Percentiles rank a stretch among this genome's conserved stretches.
phyloP scores from a whole-genome alignment of 2,113 vertebrate genomes.

The Paramormyrops kingsleyae region DNA sequence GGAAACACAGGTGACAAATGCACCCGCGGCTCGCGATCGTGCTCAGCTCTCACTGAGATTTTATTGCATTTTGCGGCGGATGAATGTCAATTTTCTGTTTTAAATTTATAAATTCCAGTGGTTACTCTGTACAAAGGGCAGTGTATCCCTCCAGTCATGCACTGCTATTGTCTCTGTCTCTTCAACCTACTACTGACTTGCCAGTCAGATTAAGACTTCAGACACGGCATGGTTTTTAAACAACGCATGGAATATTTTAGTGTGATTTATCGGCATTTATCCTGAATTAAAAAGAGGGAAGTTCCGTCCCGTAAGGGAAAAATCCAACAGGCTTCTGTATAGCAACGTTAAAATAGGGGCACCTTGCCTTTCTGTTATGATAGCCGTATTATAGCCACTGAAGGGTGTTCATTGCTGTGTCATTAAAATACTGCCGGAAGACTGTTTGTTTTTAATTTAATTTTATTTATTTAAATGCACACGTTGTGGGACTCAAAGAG shows the following conservation, averaged over 20 bases:
- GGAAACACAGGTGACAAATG: background rate
- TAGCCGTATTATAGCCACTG: background rate
- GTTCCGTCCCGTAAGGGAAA: slow-evolving; percentile 7
- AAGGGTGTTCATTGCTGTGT: background rate
- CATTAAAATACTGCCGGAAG: background rate
- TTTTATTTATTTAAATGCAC: background rate
- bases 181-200: background rate
- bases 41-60: background rate
- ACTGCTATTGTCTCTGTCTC: background rate
- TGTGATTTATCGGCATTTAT: background rate
- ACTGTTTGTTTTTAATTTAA: background rate
- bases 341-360: slow-evolving; percentile 3
- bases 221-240: background rate
- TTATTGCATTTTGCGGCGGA: background rate
- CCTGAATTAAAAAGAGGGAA: background rate
- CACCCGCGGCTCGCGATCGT: too few relatives aligned
- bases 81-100: background rate
- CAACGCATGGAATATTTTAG: background rate
- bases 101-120: background rate
- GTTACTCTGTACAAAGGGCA: background rate
- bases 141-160: background rate
- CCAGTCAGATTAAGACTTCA: background rate
- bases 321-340: slow-evolving; percentile 8
- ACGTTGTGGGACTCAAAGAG: background rate
- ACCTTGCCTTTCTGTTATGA: background rate